Base-by-base conservation (phyloP, 2,113 vertebrate species). In the Eulemur rufifrons region DNA sequence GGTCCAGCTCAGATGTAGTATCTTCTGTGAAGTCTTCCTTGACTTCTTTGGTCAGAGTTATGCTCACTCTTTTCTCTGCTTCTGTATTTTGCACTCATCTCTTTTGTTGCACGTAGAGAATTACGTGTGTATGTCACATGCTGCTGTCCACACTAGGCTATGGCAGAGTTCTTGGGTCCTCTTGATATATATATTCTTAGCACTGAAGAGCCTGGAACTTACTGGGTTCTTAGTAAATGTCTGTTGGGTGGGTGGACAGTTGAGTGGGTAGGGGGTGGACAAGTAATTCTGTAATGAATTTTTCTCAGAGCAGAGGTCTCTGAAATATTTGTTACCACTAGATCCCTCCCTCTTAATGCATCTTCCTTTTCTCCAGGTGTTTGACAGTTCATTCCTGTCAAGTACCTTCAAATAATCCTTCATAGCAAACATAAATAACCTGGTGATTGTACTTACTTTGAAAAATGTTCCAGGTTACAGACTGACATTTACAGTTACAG, bases 331-430 rank as follows among this genome's bases (percentile, higher is more conserved):
- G 18, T 68, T 84, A 56, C 34, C 23, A 6, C 11, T 32, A 71
- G 17, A 37, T 83, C 11, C 0, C 56, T 68, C 34, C 80, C 42
- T 14, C 59, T 59, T 39, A 63, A 47, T 54, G 32, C 14, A 37
- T 52, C 32, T 88, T 74, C 56, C 39, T 93, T 93, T 73, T 87
- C 69, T 77, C 63, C 59, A 82, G 39, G 39, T 59, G 3, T 64
- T 82, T 29, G 68, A 88, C 34, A 85, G 20, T 89, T 97, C 32
- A 27, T 88, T 93, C 15, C 82, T 95, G 87, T 94, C 91, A 86
- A 4, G 52, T 50, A 21, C 69, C 84, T 91, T 37, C 68, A 92
- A 37, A 90, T 71, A 92, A 92, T 66, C 63, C 88, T 87, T 74
- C 80, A 29, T 47, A 42, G 25, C 63, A 91, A 89, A 71, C 86